phyloP scores from a whole-genome alignment of 1,140 invertebrate genomes.

The Leguminivora glycinivorella region DNA sequence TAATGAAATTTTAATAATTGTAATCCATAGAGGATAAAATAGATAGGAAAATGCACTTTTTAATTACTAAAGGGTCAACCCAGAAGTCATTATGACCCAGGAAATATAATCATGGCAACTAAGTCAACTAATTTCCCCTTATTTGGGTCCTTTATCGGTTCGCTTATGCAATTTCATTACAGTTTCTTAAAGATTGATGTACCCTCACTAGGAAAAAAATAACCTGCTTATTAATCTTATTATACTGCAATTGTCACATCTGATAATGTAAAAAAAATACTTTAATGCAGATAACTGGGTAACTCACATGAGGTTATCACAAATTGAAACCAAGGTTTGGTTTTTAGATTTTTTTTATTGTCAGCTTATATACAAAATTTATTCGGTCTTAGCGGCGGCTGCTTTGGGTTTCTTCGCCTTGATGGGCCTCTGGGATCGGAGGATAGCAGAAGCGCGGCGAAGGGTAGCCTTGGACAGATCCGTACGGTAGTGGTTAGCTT shows the following conservation, averaged over 20 bases:
- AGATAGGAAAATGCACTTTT: too few relatives aligned
- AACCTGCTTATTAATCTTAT: too few relatives aligned
- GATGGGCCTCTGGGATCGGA: conserved; percentile 92
- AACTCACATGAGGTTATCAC: neutral
- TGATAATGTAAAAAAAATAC: neutral
- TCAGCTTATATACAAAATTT: conserved; percentile 75
- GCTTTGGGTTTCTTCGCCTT: conserved; percentile 86
- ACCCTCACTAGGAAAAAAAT: too few relatives aligned
- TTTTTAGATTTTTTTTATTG: conserved; percentile 60
- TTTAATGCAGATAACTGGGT: neutral
- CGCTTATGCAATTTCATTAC: too few relatives aligned
- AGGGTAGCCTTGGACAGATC: conserved; percentile 93
- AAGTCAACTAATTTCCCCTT: too few relatives aligned
- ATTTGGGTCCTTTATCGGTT: too few relatives aligned
- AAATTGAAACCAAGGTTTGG: conserved; percentile 7
- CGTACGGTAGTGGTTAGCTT: conserved; percentile 90
- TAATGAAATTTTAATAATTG: too few relatives aligned
- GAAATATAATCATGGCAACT: too few relatives aligned
- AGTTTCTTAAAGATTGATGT: too few relatives aligned
- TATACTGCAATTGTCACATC: neutral
- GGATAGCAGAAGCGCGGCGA: conserved; percentile 93
- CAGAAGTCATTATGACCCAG: too few relatives aligned
- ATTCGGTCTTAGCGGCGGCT: conserved; percentile 86
- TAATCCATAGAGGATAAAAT: too few relatives aligned
- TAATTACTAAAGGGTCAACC: too few relatives aligned